Percentiles rank a stretch among this genome's conserved stretches.
Evolutionary conservation across 2,888 invertebrate genomes (phyloP).

Genomic region (Nomada lathburiana): DNA sequence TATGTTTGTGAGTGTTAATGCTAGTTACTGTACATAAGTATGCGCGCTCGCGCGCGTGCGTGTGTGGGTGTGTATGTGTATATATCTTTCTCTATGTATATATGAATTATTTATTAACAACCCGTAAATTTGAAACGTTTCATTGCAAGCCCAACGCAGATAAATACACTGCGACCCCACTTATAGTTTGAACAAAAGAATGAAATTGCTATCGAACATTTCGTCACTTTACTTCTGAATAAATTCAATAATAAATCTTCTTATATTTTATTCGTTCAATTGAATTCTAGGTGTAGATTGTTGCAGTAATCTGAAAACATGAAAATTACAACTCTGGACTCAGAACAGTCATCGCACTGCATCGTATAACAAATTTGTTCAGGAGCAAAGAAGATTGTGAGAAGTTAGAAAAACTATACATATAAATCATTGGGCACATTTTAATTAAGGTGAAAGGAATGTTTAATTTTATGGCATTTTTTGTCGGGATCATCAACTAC

Average conservation of each 20-base stretch:
- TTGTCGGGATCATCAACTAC: conserved; percentile 37
- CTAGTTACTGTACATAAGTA: conserved; percentile 68
- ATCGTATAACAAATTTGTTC: conserved; percentile 26
- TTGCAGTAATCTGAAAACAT: background rate
- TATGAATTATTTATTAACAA: conserved; percentile 72
- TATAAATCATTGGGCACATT: conserved; percentile 35
- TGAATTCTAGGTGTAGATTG: conserved; percentile 8
- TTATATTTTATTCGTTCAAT: conserved; percentile 10
- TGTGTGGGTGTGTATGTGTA: conserved; percentile 52
- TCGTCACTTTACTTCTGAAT: conserved; percentile 48
- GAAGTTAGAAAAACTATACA: conserved; percentile 29
- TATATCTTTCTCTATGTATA: conserved; percentile 66
- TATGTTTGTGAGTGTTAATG: conserved; percentile 62
- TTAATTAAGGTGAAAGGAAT: conserved; percentile 16
- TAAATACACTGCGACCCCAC: conserved; percentile 34
- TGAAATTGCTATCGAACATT: conserved; percentile 35
- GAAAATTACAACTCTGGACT: background rate
- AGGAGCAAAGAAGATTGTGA: conserved; percentile 22
- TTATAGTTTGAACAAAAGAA: conserved; percentile 35
- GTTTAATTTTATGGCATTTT: conserved; percentile 44
- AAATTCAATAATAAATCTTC: conserved; percentile 30
- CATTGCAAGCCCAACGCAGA: conserved; percentile 50
- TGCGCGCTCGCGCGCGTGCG: conserved; percentile 38
- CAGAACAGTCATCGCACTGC: background rate
- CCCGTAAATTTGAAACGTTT: conserved; percentile 58